Conservation (phyloP, 2,113 vertebrate species). For the Morphnarchus princeps region DNA sequence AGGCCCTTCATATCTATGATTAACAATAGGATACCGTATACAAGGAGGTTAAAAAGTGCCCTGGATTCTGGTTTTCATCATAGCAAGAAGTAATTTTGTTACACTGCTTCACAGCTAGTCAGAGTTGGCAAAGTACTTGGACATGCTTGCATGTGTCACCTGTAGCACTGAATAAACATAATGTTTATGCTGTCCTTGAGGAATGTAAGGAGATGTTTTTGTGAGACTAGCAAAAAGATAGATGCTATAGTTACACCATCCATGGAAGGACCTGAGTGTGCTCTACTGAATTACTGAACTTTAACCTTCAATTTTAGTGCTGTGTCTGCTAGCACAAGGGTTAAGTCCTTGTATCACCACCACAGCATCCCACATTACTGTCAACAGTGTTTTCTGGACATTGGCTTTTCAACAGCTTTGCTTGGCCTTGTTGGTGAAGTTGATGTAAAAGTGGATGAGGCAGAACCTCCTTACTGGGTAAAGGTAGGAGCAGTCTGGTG, state of each 20-base stretch:
- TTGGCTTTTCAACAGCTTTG: background rate
- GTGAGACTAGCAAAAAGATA: background rate
- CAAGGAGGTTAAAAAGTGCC: background rate
- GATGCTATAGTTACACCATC: background rate
- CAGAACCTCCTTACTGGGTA: background rate
- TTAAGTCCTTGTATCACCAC: background rate
- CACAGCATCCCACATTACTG: background rate
- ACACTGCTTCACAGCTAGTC: background rate
- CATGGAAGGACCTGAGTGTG: background rate
- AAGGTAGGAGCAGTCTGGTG: background rate
- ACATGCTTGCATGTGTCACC: background rate
- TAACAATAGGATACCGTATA: background rate
- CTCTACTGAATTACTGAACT: background rate
- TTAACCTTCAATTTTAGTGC: background rate
- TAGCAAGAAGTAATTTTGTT: background rate
- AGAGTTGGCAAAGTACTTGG: background rate
- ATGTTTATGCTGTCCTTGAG: background rate
- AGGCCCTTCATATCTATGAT: background rate
- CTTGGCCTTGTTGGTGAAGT: background rate
- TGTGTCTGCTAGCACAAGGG: accelerated
- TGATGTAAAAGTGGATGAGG: background rate
- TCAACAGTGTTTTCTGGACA: background rate
- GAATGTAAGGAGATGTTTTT: background rate
- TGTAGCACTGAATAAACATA: background rate
- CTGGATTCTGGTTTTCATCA: background rate